Percentiles rank a stretch among this genome's conserved stretches.
Conservation (phyloP, 2,113 vertebrate genomes). For the Nesogale talazaci region DNA sequence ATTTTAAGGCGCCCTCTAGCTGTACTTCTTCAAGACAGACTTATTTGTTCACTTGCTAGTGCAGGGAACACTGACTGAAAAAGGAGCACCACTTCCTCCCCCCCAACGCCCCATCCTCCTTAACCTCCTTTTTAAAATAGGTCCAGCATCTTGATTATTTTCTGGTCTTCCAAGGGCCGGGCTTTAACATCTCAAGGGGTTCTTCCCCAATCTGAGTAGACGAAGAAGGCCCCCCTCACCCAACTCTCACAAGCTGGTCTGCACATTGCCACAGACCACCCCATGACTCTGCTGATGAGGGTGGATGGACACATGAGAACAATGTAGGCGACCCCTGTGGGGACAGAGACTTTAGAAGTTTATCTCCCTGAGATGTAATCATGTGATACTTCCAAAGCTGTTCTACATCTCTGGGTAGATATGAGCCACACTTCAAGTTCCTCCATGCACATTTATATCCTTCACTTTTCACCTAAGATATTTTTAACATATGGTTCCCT, state of each 20-base stretch:
- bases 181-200: neutral
- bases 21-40: too few relatives aligned
- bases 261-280: neutral
- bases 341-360: too few relatives aligned
- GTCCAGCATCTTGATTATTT: neutral
- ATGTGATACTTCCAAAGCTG: too few relatives aligned
- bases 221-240: neutral
- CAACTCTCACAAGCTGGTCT: neutral
- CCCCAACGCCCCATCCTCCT: too few relatives aligned
- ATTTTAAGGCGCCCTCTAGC: too few relatives aligned
- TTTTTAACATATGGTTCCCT: neutral
- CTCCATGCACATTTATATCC: neutral
- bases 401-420: too few relatives aligned
- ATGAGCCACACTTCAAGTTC: neutral
- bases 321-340: neutral
- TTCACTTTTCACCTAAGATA: neutral
- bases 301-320: neutral
- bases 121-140: too few relatives aligned
- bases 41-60: too few relatives aligned
- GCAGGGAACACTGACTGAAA: too few relatives aligned
- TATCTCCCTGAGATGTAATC: neutral
- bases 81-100: too few relatives aligned
- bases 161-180: neutral
- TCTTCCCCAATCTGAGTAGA: neutral
- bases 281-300: neutral